Percentiles rank a stretch among this genome's conserved stretches.
phyloP scores from a whole-genome alignment of 1,140 invertebrate species.

The Homarus americanus region DNA sequence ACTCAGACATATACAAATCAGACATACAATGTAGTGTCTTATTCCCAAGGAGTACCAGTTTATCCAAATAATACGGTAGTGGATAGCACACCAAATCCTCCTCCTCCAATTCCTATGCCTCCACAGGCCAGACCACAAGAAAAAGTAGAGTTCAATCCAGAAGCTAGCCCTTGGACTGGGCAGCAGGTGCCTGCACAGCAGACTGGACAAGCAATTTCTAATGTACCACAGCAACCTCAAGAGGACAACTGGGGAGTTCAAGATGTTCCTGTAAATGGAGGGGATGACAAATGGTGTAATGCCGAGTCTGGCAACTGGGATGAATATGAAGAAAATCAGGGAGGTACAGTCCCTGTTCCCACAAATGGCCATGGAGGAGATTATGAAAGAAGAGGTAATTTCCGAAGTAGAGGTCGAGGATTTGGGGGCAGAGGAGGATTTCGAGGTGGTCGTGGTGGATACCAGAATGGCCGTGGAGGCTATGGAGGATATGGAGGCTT shows the following conservation, averaged over 20 bases:
- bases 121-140: conserved; percentile 58
- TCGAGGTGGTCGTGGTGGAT: conserved; percentile 38
- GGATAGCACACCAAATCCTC: conserved; percentile 59
- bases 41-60: conserved; percentile 49
- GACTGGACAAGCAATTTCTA: conserved; percentile 12
- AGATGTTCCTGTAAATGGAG: conserved; percentile 60
- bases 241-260: conserved; percentile 56
- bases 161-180: conserved; percentile 61
- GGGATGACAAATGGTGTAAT: conserved; percentile 59
- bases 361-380: conserved; percentile 49
- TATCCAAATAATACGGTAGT: conserved; percentile 49
- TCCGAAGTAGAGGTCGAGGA: conserved; percentile 43
- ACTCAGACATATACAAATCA: conserved; percentile 66
- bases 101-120: conserved; percentile 53
- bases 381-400: conserved; percentile 56
- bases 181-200: conserved; percentile 49
- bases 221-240: conserved; percentile 34
- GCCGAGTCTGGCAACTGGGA: conserved; percentile 48
- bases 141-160: conserved; percentile 67
- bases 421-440: conserved; percentile 36
- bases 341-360: background rate
- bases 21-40: conserved; percentile 41
- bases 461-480: conserved; percentile 52
- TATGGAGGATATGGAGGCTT: conserved; percentile 48
- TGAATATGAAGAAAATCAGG: conserved; percentile 60